phyloP scores from a whole-genome alignment of 2,113 vertebrate species.

The Crotalus horridus region DNA sequence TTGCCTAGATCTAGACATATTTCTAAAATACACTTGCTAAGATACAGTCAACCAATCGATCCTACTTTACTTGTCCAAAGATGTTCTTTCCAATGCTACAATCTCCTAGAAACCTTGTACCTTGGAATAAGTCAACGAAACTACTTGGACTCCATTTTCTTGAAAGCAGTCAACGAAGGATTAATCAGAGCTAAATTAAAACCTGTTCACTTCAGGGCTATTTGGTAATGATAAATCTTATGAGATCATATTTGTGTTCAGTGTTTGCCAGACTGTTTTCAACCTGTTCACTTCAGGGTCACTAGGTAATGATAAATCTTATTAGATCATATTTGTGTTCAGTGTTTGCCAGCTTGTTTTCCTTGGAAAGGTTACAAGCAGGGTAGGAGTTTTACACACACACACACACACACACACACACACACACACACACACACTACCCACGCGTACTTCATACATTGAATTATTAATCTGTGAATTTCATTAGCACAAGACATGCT shows the following conservation, averaged over 20 bases:
- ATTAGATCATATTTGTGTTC: background rate
- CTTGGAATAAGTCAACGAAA: background rate
- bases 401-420: background rate
- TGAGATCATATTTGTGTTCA: background rate
- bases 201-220: background rate
- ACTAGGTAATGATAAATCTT: background rate
- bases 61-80: background rate
- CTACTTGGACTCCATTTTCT: background rate
- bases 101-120: background rate
- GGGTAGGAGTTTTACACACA: background rate
- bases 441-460: background rate
- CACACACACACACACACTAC: background rate
- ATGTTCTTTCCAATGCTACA: background rate
- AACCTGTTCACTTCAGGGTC: background rate
- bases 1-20: background rate
- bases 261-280: background rate
- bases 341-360: background rate
- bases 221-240: background rate
- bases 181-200: background rate
- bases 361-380: background rate
- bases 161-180: background rate
- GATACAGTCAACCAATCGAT: background rate
- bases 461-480: background rate
- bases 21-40: background rate
- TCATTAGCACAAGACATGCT: background rate